A percentile compares a stretch with the other conserved stretches of the same genome.
Conservation (phyloP, 2,797 vertebrate genomes). For the Gobio occitaniae region DNA sequence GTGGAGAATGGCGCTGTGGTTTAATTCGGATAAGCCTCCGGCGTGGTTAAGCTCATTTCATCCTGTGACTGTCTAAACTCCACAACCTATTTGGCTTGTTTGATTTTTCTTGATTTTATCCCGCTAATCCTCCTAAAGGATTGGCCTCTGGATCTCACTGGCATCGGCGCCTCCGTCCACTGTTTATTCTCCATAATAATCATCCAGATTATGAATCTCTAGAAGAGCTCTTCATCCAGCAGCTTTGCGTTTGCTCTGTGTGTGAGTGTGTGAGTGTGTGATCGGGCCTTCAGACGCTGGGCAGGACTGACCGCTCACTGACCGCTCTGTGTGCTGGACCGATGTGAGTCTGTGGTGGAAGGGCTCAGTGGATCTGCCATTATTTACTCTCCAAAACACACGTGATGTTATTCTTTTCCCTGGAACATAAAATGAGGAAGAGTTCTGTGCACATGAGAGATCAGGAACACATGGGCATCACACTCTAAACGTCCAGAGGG, state of each 20-base stretch:
- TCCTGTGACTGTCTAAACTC: conserved; percentile 57
- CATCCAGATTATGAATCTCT: not conserved
- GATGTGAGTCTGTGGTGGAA: not conserved
- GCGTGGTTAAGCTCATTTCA: conserved; percentile 54
- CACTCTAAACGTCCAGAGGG: no score
- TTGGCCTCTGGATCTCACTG: conserved; percentile 50
- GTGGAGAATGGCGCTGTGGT: not conserved
- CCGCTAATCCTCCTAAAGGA: conserved; percentile 83
- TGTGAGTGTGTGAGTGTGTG: not conserved
- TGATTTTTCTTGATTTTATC: conserved; percentile 76
- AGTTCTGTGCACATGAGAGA: no score
- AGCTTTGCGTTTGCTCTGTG: not conserved
- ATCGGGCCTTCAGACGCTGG: not conserved
- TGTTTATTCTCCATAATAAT: conserved; percentile 4
- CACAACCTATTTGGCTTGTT: conserved; percentile 64
- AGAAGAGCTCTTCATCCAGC: not conserved
- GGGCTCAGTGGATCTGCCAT: no score
- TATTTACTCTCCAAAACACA: not conserved
- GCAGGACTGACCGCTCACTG: no score
- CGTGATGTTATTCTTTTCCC: not conserved
- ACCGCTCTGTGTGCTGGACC: no score
- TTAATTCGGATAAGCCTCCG: conserved; percentile 1
- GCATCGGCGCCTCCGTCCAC: not conserved
- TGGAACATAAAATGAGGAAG: no score
- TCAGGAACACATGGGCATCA: no score